Evolutionary conservation across 2,113 vertebrate genomes (phyloP).

Genomic region (Brachyhypopomus gauderio): DNA sequence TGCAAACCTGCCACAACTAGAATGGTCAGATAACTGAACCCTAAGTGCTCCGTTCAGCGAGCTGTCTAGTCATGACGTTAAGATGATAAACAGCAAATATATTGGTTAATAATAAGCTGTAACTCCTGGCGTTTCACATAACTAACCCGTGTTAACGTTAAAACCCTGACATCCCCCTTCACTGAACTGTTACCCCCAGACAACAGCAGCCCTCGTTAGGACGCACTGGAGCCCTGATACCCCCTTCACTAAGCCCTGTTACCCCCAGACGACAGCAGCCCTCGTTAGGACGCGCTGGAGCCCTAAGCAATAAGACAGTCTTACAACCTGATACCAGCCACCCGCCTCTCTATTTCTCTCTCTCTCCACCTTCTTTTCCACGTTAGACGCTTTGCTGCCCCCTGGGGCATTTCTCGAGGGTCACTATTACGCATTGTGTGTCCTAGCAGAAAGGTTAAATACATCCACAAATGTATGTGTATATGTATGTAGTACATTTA

Average conservation of each 20-base stretch:
- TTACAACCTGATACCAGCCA: not conserved
- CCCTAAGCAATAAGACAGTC: not conserved
- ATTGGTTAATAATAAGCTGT: no score
- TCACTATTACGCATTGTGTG: no score
- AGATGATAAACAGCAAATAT: no score
- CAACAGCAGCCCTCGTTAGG: not conserved
- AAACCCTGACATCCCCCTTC: not conserved
- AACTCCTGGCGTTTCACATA: no score
- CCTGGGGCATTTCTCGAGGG: not conserved
- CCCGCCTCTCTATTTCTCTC: no score
- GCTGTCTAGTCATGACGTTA: no score
- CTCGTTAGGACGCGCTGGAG: constrained; percentile 1
- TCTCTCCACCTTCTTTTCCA: not conserved
- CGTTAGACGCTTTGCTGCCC: not conserved
- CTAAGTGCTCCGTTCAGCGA: no score
- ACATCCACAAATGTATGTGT: no score
- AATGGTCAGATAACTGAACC: no score
- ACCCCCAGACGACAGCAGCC: not conserved
- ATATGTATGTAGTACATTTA: no score
- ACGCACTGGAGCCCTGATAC: constrained; percentile 8
- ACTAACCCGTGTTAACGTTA: not conserved
- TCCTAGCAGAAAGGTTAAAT: no score
- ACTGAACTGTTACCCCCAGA: not conserved
- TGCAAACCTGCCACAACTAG: no score
- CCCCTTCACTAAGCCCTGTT: not conserved